A percentile compares a stretch with the other conserved stretches of the same genome.
Evolutionary conservation across 2,113 vertebrate genomes (phyloP).

Genomic region (Cynoglossus semilaevis): DNA sequence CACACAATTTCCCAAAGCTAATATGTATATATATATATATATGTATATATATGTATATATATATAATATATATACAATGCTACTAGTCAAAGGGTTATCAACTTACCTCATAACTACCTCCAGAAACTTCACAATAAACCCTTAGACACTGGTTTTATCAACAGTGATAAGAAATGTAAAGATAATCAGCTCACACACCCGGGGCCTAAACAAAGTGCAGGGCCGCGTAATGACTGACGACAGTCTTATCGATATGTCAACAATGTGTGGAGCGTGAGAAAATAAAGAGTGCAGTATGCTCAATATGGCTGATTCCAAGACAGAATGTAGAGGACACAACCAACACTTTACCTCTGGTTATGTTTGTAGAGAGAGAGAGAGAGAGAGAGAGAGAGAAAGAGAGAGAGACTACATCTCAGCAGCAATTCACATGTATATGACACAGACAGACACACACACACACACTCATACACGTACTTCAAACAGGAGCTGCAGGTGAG

Average conservation of each 20-base stretch:
- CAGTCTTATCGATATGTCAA: constrained; percentile 61
- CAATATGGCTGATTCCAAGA: constrained; percentile 12
- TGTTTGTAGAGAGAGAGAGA: no score
- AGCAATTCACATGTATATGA: neutral
- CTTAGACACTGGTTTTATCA: neutral
- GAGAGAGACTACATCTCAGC: neutral
- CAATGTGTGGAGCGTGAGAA: constrained; percentile 53
- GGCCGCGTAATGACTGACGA: constrained; percentile 46
- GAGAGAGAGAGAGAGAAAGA: no score
- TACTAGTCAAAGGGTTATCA: no score
- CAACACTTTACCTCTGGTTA: no score
- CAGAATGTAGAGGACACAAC: neutral
- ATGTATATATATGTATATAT: no score
- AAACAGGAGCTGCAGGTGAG: neutral
- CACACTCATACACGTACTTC: neutral
- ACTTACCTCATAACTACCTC: neutral
- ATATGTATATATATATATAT: no score
- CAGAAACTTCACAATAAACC: neutral
- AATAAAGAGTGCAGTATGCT: constrained; percentile 21
- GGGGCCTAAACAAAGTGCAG: constrained; percentile 52
- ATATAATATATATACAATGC: no score
- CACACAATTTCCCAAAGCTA: no score
- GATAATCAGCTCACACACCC: constrained; percentile 58
- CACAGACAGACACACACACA: constrained; percentile 7
- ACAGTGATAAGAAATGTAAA: constrained; percentile 23